Percentiles rank a stretch among this genome's conserved stretches.
These are phyloP conservation scores for Pleuronectes platessa DNA, from an alignment of 2,113 vertebrate species.

Conservation along the genomic window DNA sequence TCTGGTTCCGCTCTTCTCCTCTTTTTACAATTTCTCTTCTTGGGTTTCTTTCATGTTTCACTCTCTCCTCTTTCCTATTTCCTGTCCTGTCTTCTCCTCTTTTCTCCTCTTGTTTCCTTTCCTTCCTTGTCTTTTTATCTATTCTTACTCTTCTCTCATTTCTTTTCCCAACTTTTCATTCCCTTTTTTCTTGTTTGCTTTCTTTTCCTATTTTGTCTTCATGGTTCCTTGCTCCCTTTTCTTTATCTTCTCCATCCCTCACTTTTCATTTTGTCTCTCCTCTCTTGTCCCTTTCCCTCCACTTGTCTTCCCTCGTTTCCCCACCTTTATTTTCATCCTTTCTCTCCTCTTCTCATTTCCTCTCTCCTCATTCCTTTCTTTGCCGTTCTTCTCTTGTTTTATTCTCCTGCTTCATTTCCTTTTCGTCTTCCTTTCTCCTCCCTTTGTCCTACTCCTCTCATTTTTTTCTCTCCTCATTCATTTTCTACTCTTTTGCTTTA, in stretches of 20 bases:
- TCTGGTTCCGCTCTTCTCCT: slow-evolving; percentile 3
- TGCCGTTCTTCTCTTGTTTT: not conserved
- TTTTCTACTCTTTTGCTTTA: too few species aligned
- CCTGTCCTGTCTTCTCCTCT: not conserved
- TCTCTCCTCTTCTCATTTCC: not conserved
- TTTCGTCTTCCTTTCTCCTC: not conserved
- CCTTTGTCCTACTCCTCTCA: not conserved
- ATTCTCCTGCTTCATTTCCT: not conserved
- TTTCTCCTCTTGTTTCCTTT: not conserved
- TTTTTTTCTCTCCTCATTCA: not conserved
- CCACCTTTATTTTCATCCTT: not conserved
- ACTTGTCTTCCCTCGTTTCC: not conserved
- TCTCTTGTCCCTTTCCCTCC: not conserved
- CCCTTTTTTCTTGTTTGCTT: too few species aligned
- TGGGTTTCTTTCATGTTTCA: not conserved
- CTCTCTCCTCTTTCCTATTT: not conserved
- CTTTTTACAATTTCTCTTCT: not conserved
- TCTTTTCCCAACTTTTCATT: not conserved
- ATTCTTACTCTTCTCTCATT: not conserved
- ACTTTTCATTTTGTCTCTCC: too few species aligned
- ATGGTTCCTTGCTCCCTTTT: not conserved
- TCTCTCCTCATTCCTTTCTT: not conserved
- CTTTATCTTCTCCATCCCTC: not conserved
- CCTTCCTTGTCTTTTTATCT: too few species aligned
- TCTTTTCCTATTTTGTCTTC: too few species aligned